phyloP scores from a whole-genome alignment of 2,797 vertebrate species.

The Malacoctenus gilli region DNA sequence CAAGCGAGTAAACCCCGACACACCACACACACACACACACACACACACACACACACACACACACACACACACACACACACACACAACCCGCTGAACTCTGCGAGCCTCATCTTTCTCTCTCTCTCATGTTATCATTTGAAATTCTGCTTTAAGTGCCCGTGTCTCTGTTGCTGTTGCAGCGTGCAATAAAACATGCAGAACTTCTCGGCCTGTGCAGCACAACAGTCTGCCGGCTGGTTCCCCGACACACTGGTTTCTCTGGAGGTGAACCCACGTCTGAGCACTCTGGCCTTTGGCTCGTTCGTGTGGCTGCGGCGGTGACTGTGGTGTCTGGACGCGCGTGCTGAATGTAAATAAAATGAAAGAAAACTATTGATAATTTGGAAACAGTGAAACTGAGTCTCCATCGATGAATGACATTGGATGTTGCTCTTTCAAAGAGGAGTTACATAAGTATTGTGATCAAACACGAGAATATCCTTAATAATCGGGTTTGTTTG shows the following conservation, averaged over 20 bases:
- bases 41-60: not conserved
- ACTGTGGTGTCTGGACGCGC: no score
- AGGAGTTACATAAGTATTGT: no score
- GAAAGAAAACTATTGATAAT: no score
- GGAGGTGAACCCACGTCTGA: slow-evolving; percentile 27
- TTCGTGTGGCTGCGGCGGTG: slow-evolving; percentile 27
- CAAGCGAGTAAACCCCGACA: slow-evolving; percentile 20
- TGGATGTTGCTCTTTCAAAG: no score
- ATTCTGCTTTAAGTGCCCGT: slow-evolving; percentile 67
- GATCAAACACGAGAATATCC: no score
- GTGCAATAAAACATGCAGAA: slow-evolving; percentile 67
- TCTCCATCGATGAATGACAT: no score
- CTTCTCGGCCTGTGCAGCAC: slow-evolving; percentile 43
- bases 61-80: not conserved
- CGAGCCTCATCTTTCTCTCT: slow-evolving; percentile 16
- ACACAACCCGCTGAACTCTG: slow-evolving; percentile 49
- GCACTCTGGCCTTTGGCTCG: slow-evolving; percentile 42
- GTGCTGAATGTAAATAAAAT: no score
- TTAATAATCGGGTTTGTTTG: no score
- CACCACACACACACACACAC: slow-evolving; percentile 5
- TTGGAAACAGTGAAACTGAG: no score
- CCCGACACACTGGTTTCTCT: slow-evolving; percentile 21
- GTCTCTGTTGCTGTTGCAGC: slow-evolving; percentile 56
- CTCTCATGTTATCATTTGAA: slow-evolving; percentile 62
- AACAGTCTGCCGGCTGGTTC: slow-evolving; percentile 25